A percentile compares a stretch with the other conserved stretches of the same genome.
These are phyloP conservation scores for Clarias magur DNA, from an alignment of 2,113 vertebrate genomes.

Conservation along the genomic window DNA sequence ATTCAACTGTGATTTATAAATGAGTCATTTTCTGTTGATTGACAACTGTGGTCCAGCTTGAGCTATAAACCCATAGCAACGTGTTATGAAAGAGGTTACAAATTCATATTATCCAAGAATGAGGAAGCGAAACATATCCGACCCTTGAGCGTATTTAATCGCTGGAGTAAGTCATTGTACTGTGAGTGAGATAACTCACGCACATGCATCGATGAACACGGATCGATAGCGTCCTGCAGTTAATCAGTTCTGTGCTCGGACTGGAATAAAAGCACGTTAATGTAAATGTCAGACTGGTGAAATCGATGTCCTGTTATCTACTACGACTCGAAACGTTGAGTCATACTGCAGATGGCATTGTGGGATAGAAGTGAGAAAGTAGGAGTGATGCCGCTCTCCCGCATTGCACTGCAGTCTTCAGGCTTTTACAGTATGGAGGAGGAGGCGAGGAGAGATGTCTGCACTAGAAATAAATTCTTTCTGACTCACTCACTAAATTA, in stretches of 20 bases:
- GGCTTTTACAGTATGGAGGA: constrained; percentile 3
- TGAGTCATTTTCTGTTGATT: not conserved
- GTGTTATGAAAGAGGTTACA: not conserved
- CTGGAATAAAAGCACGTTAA: not conserved
- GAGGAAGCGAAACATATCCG: not conserved
- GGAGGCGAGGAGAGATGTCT: not conserved
- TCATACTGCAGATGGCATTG: constrained; percentile 4
- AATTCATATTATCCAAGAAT: not conserved
- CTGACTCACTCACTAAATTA: constrained; percentile 13
- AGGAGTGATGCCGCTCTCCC: not conserved
- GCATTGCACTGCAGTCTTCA: not conserved
- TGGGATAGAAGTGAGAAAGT: not conserved
- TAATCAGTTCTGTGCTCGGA: not conserved
- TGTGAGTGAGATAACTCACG: not conserved
- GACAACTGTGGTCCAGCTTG: not conserved
- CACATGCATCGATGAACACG: not conserved
- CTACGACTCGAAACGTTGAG: not conserved
- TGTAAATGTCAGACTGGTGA: not conserved
- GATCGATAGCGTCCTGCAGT: not conserved
- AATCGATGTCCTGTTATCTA: not conserved
- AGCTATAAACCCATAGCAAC: not conserved
- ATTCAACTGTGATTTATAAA: not conserved
- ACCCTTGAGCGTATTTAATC: not conserved
- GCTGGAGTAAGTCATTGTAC: no score
- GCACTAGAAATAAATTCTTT: constrained; percentile 9